Base-by-base conservation (phyloP, 2,888 invertebrate genomes). In the Hyles lineata region DNA sequence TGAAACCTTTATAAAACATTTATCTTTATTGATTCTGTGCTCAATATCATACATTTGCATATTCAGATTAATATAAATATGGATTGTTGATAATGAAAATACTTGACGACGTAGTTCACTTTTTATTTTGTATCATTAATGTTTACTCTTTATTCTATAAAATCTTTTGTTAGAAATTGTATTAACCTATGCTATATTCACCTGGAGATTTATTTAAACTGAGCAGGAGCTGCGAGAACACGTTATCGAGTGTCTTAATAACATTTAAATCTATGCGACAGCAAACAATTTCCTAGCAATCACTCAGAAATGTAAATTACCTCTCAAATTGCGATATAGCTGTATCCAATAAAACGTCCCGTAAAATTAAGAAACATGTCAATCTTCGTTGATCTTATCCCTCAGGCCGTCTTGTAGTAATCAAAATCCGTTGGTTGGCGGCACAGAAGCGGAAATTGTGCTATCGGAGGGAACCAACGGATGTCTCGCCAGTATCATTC, bases 401-500 rank as follows among this genome's bases (percentile, higher is more conserved):
- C 63, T 21, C 35, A 63, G 21, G 43, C 21, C 35, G n/a, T 43
- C 63, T 63, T 21, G 8, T 23, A 63, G 80, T 81, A 85, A 85
- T 83, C 80, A 82, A 80, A 85, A 85, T 63, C 21, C 81, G 74
- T 77, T 81, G 79, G 81, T 80, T 78, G 83, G 80, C 77, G 79
- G 84, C 78, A 80, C 82, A 80, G 85, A 72, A 63, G 63, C 86
- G 88, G 90, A 91, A 88, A 91, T 91, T 88, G 85, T 85, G 83
- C 85, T 86, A 88, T 88, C 85, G 75, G 84, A 86, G 85, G 85
- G 86, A 84, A 78, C 85, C 79, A 82, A 80, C 86, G 87, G 87
- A 87, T 85, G 86, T 89, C 87, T 88, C 83, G 80, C 76, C 77
- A 82, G 77, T 79, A 80, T 82, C 80, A 82, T 78, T 78, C 76